Conservation (phyloP, 2,113 vertebrate species). For the Oreochromis tanganicae region DNA sequence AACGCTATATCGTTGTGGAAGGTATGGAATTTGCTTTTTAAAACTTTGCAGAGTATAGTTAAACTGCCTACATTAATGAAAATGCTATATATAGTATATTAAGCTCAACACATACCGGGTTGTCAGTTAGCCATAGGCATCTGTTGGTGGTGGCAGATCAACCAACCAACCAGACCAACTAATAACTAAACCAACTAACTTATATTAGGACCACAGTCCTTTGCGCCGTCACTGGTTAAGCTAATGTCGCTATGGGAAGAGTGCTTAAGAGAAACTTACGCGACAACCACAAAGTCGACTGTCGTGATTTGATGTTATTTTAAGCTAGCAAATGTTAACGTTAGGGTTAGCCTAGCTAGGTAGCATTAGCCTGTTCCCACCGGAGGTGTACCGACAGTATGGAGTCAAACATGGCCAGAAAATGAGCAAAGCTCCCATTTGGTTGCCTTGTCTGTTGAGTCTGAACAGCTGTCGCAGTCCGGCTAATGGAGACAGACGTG, state of each 20-base stretch:
- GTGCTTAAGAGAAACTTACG: neutral
- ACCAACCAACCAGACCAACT: conserved; percentile 46
- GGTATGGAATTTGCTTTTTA: conserved; percentile 58
- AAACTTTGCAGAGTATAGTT: conserved; percentile 33
- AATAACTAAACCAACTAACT: conserved; percentile 58
- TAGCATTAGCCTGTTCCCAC: conserved; percentile 47
- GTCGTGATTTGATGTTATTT: neutral
- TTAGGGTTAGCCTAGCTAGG: conserved; percentile 48
- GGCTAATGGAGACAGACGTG: neutral
- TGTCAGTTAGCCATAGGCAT: conserved; percentile 17
- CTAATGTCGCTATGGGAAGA: neutral
- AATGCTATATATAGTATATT: neutral
- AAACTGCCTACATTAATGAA: neutral
- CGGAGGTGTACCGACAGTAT: neutral
- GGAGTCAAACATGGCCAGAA: conserved; percentile 39
- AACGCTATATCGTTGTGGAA: conserved; percentile 55
- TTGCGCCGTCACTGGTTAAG: neutral
- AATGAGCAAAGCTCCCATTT: neutral
- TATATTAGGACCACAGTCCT: neutral
- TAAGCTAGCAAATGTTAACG: conserved; percentile 2
- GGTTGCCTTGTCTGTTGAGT: neutral
- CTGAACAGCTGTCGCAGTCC: neutral
- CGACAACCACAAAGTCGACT: neutral
- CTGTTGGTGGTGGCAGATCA: conserved; percentile 36
- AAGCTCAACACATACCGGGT: neutral